These are phyloP conservation scores for Mya arenaria DNA, from an alignment of 1,140 invertebrate species.

Conservation along the genomic window DNA sequence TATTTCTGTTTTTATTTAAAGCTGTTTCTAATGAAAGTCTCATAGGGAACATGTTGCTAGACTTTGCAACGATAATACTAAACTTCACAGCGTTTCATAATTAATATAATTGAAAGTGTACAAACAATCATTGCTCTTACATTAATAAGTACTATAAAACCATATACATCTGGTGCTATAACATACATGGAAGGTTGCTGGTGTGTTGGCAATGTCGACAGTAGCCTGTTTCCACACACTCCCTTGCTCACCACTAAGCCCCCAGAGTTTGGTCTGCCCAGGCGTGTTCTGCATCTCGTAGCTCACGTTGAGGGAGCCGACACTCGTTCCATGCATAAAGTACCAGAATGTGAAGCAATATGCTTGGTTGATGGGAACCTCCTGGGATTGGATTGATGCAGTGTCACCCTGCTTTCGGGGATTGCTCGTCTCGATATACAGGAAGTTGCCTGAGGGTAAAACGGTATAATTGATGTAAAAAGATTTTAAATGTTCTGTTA, in stretches of 20 bases:
- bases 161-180: too few species aligned
- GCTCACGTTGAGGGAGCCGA: conserved; percentile 67
- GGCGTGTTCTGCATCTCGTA: conserved; percentile 15
- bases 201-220: conserved; percentile 60
- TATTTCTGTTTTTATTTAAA: too few species aligned
- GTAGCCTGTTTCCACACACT: conserved; percentile 68
- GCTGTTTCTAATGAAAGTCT: too few species aligned
- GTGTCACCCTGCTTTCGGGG: conserved; percentile 85
- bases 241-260: conserved; percentile 68
- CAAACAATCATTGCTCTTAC: too few species aligned
- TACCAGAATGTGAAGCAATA: conserved; percentile 77
- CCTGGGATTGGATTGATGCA: conserved; percentile 67
- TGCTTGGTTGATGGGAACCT: conserved; percentile 35
- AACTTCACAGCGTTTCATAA: too few species aligned
- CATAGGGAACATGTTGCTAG: too few species aligned
- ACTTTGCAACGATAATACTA: too few species aligned
- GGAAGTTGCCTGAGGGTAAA: conserved; percentile 86
- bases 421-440: conserved; percentile 88
- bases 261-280: conserved; percentile 56
- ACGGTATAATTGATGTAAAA: neutral
- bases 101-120: too few species aligned
- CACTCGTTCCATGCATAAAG: conserved; percentile 77
- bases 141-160: too few species aligned
- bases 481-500: neutral
- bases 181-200: conserved; percentile 59